These are phyloP conservation scores for Drosophila subpulchrella DNA, from an alignment of 1,140 invertebrate genomes.

Conservation along the genomic window DNA sequence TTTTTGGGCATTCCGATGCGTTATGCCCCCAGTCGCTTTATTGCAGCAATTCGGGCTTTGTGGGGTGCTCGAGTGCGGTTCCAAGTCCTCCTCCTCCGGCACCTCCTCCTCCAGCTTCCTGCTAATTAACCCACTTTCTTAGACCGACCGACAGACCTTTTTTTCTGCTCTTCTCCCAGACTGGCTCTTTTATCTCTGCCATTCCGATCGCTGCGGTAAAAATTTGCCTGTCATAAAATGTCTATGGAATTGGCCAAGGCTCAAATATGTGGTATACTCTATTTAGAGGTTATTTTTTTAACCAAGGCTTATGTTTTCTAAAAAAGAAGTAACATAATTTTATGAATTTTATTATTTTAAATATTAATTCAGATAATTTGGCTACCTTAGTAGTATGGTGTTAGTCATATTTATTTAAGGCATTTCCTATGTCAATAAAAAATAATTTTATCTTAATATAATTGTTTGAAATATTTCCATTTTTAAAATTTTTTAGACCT, in stretches of 20 bases:
- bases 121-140: conserved; percentile 77
- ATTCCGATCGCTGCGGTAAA: conserved; percentile 54
- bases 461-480: no score
- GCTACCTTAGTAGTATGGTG: no score
- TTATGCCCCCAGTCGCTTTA: conserved; percentile 56
- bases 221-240: conserved; percentile 65
- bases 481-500: no score
- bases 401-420: no score
- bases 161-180: conserved; percentile 16
- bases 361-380: no score
- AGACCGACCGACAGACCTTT: conserved; percentile 33
- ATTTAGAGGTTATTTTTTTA: no score
- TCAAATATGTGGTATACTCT: conserved; percentile 13
- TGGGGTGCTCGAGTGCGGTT: conserved; percentile 11
- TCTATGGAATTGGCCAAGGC: conserved; percentile 34
- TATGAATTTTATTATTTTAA: no score
- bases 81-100: background rate
- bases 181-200: conserved; percentile 39
- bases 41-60: conserved; percentile 44
- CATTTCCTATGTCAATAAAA: no score
- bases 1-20: conserved; percentile 63
- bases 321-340: no score
- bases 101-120: conserved; percentile 16
- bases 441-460: background rate
- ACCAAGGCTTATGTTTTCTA: background rate